Base-by-base conservation (phyloP, 2,113 vertebrate genomes). In the Hipposideros armiger region DNA sequence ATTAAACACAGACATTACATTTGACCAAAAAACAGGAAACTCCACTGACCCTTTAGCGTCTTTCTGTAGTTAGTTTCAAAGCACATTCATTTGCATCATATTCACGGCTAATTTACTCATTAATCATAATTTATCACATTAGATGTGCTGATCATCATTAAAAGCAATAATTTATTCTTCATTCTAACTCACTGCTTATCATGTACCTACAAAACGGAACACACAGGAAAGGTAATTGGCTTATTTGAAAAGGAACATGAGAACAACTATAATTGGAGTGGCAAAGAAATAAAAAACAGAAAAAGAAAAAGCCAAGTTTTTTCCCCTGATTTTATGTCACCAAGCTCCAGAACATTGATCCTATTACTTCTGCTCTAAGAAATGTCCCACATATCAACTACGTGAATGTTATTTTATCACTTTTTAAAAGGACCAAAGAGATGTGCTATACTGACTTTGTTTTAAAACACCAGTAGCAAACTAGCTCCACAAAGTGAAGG, bases 111-210 rank as follows among this genome's bases (percentile, higher is more conserved):
- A 98, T 98, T 98, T 97, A 97, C 60, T 98, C 96, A 91, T 98
- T 95, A 98, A 94, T 97, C 95, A 92, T 95, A 98, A 98, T 97
- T 97, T 98, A 93, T 97, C 93, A 98, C 85, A 98, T 97, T 64
- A 91, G 91, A 97, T 97, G 94, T 91, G 92, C 87, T 94, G 91
- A 97, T 97, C 73, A 96, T 97, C 97, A 95, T 95, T 97, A 96
- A 81, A 98, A 98, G 54, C 86, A 97, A 98, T 94, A 87, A 96
- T 97, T 98, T 97, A 96, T 95, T 84, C 60, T 98, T 95, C 95
- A 96, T 96, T 97, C 83, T 96, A 98, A 97, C 85, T 94, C 96
- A 62, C 72, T 90, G 94, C 45, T 97, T 97, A 98, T 26, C 97
- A 64, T 85, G 56, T 95, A 97, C 62, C 84, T 97, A 83, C 74